A percentile compares a stretch with the other conserved stretches of the same genome.
Conservation (phyloP, 37 sponge, comb jelly and placozoan species). For the Cladorhizidae sp. region DNA sequence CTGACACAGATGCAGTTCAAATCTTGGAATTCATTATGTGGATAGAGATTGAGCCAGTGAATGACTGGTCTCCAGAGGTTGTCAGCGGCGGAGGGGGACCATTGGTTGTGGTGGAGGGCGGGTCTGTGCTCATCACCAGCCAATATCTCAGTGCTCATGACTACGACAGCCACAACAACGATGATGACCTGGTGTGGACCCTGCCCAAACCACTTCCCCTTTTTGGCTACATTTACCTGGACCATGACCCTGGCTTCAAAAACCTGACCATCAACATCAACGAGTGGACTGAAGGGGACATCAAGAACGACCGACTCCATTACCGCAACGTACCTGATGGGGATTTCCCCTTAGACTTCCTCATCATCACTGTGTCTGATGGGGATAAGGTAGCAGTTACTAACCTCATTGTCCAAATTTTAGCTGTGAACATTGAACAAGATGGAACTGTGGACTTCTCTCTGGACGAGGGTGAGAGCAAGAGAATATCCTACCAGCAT, state of each 20-base stretch:
- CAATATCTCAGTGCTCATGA: slow-evolving; percentile 17
- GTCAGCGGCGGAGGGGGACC: neutral
- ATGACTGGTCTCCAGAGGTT: slow-evolving; percentile 44
- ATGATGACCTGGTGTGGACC: slow-evolving; percentile 21
- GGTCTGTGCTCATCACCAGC: slow-evolving; percentile 1
- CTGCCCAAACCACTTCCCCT: neutral
- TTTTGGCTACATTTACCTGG: slow-evolving; percentile 27
- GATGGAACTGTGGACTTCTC: neutral
- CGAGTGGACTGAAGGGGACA: slow-evolving; percentile 41
- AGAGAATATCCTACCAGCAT: slow-evolving; percentile 13
- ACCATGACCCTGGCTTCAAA: neutral
- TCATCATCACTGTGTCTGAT: neutral
- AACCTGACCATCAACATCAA: neutral
- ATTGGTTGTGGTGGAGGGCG: slow-evolving; percentile 17
- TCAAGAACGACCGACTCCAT: slow-evolving; percentile 21
- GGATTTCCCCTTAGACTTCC: neutral
- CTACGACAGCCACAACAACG: slow-evolving; percentile 10
- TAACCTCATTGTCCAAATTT: too few relatives aligned
- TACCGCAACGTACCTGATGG: slow-evolving; percentile 5
- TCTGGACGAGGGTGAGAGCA: slow-evolving; percentile 29
- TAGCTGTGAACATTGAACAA: slow-evolving; percentile 4
- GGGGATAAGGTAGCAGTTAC: neutral
- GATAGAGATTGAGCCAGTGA: slow-evolving; percentile 47
- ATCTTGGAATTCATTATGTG: slow-evolving; percentile 11
- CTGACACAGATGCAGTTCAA: neutral